Base-by-base conservation (phyloP, 2,888 invertebrate species). In the Andrena bucephala region DNA sequence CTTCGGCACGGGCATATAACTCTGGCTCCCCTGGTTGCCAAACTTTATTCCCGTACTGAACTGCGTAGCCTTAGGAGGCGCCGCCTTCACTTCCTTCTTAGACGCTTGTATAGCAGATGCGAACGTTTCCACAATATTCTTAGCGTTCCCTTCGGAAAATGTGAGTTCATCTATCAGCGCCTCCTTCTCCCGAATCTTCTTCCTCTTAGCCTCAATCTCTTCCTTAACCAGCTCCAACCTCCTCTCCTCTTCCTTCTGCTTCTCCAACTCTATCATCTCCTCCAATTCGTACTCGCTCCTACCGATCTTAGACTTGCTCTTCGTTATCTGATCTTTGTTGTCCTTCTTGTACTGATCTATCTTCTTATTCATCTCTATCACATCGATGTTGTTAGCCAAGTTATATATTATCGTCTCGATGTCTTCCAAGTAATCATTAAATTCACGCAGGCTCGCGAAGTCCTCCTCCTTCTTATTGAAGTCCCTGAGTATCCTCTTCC, bases 391-490 rank as follows among this genome's bases (percentile, higher is more conserved):
- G 95, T 98, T 97, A 1, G 96, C 96, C 89, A 99, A 95, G 95
- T 99, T 99, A 94, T 96, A 99, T 79, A 99, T 96, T 88, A 99
- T 97, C 0, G 96, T 96, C 94, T 99, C 99, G 59, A 99, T 96
- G 94, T 98, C 97, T 94, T 99, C 99, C 88, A 99, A 95, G 94
- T 99, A 99, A 94, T 99, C 98, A 94, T 99, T 99, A 94, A 97
- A 99, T 79, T 98, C 99, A 54, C 96, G 94, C 75, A 98, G 94
- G 0, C 96, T 95, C 0, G 94, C 93, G 93, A 99, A 99, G 94
- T 99, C 99, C 87, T 98, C 98, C 93, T 99, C 98, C 92, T 97
- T 98, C 92, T 99, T 98, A 92, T 99, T 99, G 92, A 97, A 99
- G 94, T 99, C 98, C 88, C 97, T 96, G 13, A 99, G 94, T 29